Percentiles rank a stretch among this genome's conserved stretches.
Conservation (phyloP, 2,888 invertebrate genomes). For the Euplagia quadripunctaria region DNA sequence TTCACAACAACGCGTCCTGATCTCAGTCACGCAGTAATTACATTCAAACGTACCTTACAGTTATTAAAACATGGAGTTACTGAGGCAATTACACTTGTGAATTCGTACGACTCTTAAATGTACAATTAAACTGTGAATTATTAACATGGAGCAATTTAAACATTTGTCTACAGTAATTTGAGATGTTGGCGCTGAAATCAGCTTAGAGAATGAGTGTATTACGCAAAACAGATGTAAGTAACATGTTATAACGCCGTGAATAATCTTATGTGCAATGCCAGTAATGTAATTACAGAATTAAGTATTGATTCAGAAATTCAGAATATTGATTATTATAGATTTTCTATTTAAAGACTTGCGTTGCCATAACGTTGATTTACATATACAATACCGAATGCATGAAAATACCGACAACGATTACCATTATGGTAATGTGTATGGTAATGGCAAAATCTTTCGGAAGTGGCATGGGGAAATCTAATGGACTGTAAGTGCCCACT, state of each 20-base stretch:
- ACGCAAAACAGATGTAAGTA: neutral
- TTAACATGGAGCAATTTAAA: slow-evolving; percentile 15
- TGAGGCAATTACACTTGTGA: slow-evolving; percentile 27
- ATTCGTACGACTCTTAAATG: slow-evolving; percentile 25
- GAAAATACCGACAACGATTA: no score
- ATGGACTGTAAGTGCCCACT: no score
- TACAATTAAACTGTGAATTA: slow-evolving; percentile 23
- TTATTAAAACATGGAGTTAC: slow-evolving; percentile 26
- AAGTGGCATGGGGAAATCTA: no score
- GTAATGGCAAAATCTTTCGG: no score
- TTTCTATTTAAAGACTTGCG: no score
- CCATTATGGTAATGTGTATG: no score
- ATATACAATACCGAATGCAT: no score
- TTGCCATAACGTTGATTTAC: no score
- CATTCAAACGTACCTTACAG: neutral
- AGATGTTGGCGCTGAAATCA: slow-evolving; percentile 26
- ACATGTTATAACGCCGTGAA: neutral
- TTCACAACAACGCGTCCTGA: neutral
- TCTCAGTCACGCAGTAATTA: neutral
- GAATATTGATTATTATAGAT: no score
- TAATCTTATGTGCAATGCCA: neutral
- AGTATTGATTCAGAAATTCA: neutral
- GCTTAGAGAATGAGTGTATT: slow-evolving; percentile 12
- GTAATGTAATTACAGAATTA: neutral
- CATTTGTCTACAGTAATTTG: slow-evolving; percentile 27